Conservation (phyloP, 2,888 invertebrate genomes). For the Alloplasta piceator region DNA sequence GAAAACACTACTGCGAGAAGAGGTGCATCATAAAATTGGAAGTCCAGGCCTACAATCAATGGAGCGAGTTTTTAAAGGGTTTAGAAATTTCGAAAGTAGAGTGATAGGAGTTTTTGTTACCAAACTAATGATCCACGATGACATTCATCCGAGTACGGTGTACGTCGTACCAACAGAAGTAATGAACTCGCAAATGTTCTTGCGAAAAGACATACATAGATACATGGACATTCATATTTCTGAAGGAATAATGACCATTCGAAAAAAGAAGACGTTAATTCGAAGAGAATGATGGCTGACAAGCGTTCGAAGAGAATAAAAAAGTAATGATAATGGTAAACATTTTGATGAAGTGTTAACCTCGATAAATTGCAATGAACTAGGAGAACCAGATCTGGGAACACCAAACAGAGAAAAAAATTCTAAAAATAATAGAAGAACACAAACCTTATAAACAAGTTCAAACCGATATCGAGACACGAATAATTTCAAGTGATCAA, state of each 20-base stretch:
- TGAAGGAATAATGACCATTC: conserved; percentile 27
- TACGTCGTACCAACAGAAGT: conserved; percentile 25
- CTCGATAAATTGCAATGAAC: conserved; percentile 20
- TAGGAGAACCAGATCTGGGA: neutral
- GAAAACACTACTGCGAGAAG: conserved; percentile 36
- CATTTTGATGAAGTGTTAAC: neutral
- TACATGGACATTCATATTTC: no score
- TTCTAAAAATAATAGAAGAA: conserved; percentile 35
- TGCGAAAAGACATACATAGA: conserved; percentile 43
- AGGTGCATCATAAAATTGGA: conserved; percentile 39
- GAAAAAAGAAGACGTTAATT: no score
- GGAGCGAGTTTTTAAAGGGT: conserved; percentile 26
- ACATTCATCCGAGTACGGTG: conserved; percentile 36
- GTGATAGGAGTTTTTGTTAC: conserved; percentile 36
- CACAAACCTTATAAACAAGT: conserved; percentile 50
- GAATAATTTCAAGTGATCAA: conserved; percentile 57
- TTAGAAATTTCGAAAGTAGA: conserved; percentile 43
- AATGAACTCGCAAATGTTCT: conserved; percentile 24
- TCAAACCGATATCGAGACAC: conserved; percentile 55
- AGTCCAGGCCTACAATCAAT: conserved; percentile 23
- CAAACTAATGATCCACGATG: conserved; percentile 16
- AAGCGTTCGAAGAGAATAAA: neutral
- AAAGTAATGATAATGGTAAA: neutral
- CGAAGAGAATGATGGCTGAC: conserved; percentile 1
- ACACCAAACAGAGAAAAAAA: neutral